Base-by-base conservation (phyloP, 1,140 invertebrate genomes). In the Anastatus disparis region DNA sequence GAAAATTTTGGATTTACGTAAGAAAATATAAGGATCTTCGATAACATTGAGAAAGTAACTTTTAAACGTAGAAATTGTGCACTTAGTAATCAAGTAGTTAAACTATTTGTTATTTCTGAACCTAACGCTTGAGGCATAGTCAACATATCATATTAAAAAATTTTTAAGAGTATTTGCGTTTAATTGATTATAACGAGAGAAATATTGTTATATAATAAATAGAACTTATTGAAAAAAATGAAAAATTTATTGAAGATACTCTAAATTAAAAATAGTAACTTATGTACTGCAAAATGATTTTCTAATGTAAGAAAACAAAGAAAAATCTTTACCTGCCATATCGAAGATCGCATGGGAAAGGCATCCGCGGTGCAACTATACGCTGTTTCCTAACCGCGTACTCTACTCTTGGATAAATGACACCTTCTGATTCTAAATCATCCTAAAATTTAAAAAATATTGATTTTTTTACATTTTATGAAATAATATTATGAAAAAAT, bases 291-390 rank as follows among this genome's bases (percentile, higher is more conserved):
- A 42, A 15, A 42, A 42, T n/a, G n/a, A n/a, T n/a, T n/a, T n/a
- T n/a, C n/a, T n/a, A n/a, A n/a, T n/a, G n/a, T n/a, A n/a, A 42
- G 3, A 42, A 42, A 42, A 6, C 3, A 15, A 40, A 38, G 2
- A 22, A 22, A 13, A 3, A 24, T 38, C 10, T 44, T 67, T 75
- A 83, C 74, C 79, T 78, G 65, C 76, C 72, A 44, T 74, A 76
- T 52, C 58, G 72, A 27, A 77, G 75, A 46, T 83, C 74, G 53
- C 86, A 88, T 13, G 86, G 86, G 72, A 88, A 88, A 22, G 79
- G 73, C 22, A 82, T 55, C 3, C 68, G 26, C 3, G 71, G 50
- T 0, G 83, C 73, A 52, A 87, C 76, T 9, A 58, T 68, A 9
- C 77, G 77, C 63, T 87, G 86, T 53, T 77, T 80, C 66, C 85